A percentile compares a stretch with the other conserved stretches of the same genome.
Evolutionary conservation across 2,888 invertebrate species (phyloP).

Genomic region (Phalera bucephala): DNA sequence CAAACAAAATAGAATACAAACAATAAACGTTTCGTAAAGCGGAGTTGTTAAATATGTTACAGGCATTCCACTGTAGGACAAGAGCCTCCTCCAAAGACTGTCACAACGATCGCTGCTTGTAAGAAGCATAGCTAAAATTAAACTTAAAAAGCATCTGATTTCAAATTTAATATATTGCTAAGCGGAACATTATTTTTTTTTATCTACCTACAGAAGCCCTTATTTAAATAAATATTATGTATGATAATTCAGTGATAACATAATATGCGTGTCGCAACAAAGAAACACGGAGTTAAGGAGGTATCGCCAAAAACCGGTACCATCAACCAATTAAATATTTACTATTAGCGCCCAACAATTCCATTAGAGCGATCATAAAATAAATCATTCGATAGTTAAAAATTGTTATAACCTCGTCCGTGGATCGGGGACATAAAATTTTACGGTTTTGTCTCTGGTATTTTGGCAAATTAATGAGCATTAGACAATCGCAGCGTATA

Average conservation of each 20-base stretch:
- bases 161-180: too few relatives aligned
- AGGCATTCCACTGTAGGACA: too few relatives aligned
- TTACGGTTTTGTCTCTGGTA: slow-evolving; percentile 53
- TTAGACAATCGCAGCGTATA: slow-evolving; percentile 41
- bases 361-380: slow-evolving; percentile 54
- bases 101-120: too few relatives aligned
- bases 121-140: too few relatives aligned
- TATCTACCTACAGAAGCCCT: too few relatives aligned
- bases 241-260: too few relatives aligned
- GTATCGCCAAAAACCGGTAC: slow-evolving; percentile 45
- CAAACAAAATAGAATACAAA: too few relatives aligned
- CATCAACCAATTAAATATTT: slow-evolving; percentile 53
- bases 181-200: too few relatives aligned
- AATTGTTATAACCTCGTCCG: slow-evolving; percentile 49
- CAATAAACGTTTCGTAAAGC: too few relatives aligned
- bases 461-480: slow-evolving; percentile 54
- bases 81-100: too few relatives aligned
- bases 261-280: slow-evolving; percentile 10
- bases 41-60: too few relatives aligned
- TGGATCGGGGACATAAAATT: slow-evolving; percentile 49
- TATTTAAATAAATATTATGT: not conserved
- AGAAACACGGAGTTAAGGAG: slow-evolving; percentile 28
- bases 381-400: slow-evolving; percentile 59
- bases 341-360: slow-evolving; percentile 43
- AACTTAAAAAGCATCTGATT: too few relatives aligned